Evolutionary conservation across 2,113 vertebrate species (phyloP), one percentile per base, ranked within the genome.

Genomic region (Pseudonaja textilis): DNA sequence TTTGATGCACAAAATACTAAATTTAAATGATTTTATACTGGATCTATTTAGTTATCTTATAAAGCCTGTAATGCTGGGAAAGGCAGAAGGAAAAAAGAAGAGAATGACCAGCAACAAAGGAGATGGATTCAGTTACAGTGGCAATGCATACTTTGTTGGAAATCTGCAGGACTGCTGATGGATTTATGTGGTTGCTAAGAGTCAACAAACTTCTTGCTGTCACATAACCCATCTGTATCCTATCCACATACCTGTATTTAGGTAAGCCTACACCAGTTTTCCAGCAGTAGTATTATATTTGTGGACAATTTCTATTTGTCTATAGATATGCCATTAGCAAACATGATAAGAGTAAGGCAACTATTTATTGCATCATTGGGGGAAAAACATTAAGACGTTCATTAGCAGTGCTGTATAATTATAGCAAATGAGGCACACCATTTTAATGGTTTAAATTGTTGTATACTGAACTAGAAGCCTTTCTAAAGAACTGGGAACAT

Each of bases 381-480:
- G 2, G 23, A 87, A n/a, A 29, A 26, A 12, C 18, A 47, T 5
- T 7, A 29, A 91, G 29, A 59, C 56, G 8, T 22, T 87, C 50
- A 34, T 12, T 91, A 85, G 20, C 86, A 91, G 23, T 39, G 81
- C 42, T 25, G 47, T 92, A 88, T 92, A 92, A 88, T 89, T 89
- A 56, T 7, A n/a, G 22, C 45, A 64, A 47, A 56, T 18, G 11
- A 59, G 29, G 20, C n/a, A 50, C 2, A 47, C 3, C 6, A 23
- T 69, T 91, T 55, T 90, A 81, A 55, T 52, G 5, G 23, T 52
- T 91, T 87, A 50, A 88, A 61, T 92, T 39, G 64, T 64, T 92
- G 47, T 64, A 61, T 64, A 92, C 34, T 1, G 5, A 52, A 4
- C 42, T 89, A 52, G 25, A 92, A 18, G 8, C 18, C 25, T 50